phyloP scores from a whole-genome alignment of 92 coral and sea anemone species.

The Muricea muricata region DNA sequence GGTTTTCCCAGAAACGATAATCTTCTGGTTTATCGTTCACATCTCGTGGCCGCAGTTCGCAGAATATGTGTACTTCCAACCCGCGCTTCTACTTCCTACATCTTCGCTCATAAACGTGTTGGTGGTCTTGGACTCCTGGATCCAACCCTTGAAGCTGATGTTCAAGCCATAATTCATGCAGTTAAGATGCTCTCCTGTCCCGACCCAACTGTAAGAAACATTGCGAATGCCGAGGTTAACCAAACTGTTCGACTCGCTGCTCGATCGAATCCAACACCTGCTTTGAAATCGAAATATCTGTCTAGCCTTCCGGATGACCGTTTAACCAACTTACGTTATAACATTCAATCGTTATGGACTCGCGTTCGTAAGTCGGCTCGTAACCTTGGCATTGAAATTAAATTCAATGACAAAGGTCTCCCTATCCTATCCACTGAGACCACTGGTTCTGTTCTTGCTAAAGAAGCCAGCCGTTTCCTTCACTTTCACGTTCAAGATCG shows the following conservation, averaged over 20 bases:
- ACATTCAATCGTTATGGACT: conserved; percentile 10
- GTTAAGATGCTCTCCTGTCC: conserved; percentile 23
- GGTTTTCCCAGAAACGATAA: neutral
- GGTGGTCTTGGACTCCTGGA: conserved; percentile 40
- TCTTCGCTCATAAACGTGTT: conserved; percentile 43
- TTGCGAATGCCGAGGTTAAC: conserved; percentile 17
- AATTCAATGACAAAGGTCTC: conserved; percentile 33
- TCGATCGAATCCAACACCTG: conserved; percentile 33
- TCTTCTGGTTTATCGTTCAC: neutral
- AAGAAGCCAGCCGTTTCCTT: conserved; percentile 32
- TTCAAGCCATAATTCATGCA: conserved; percentile 28
- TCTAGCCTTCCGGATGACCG: conserved; percentile 29
- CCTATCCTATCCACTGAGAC: conserved; percentile 17
- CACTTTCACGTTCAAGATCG: conserved; percentile 14
- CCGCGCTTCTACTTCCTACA: conserved; percentile 27
- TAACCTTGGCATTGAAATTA: neutral
- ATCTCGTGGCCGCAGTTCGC: conserved; percentile 23
- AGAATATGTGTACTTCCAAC: conserved; percentile 11
- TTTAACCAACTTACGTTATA: conserved; percentile 19
- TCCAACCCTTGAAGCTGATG: conserved; percentile 20
- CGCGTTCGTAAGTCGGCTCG: conserved; percentile 27
- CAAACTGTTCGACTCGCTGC: conserved; percentile 34
- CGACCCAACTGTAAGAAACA: conserved; percentile 28
- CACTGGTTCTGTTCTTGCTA: conserved; percentile 19
- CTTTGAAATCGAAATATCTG: conserved; percentile 23